Conservation (phyloP, 2,888 invertebrate species). For the Ophion slaviceki region DNA sequence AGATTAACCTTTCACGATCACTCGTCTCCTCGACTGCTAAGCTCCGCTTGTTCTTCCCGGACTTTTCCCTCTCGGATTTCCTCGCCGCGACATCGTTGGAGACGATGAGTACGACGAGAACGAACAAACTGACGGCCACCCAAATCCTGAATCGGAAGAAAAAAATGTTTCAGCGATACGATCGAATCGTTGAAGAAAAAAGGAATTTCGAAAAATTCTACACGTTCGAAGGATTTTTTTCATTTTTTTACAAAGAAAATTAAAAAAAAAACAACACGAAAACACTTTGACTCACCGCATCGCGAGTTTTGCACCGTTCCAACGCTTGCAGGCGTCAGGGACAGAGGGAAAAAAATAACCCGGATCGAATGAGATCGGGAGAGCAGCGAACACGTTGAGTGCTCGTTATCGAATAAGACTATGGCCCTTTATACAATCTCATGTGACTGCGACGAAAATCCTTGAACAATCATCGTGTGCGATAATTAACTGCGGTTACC, state of each 20-base stretch:
- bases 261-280: neutral
- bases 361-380: neutral
- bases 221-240: neutral
- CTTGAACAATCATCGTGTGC: conserved; percentile 46
- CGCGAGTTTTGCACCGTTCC: neutral
- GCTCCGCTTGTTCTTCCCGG: conserved; percentile 42
- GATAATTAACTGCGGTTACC: conserved; percentile 39
- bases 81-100: conserved; percentile 51
- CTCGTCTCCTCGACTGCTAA: conserved; percentile 31
- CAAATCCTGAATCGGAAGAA: conserved; percentile 39
- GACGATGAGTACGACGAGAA: conserved; percentile 51
- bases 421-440: conserved; percentile 55
- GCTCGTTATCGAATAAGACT: conserved; percentile 49
- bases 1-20: conserved; percentile 53
- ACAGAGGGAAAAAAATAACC: neutral
- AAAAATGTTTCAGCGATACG: neutral
- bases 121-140: conserved; percentile 40
- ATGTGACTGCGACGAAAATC: conserved; percentile 43
- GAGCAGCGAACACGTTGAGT: conserved; percentile 30
- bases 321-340: neutral
- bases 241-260: neutral
- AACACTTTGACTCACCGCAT: conserved; percentile 52
- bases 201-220: neutral
- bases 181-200: neutral
- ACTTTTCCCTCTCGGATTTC: conserved; percentile 48